Evolutionary conservation across 2,888 invertebrate species (phyloP).

Genomic region (Oxytorus armatus): DNA sequence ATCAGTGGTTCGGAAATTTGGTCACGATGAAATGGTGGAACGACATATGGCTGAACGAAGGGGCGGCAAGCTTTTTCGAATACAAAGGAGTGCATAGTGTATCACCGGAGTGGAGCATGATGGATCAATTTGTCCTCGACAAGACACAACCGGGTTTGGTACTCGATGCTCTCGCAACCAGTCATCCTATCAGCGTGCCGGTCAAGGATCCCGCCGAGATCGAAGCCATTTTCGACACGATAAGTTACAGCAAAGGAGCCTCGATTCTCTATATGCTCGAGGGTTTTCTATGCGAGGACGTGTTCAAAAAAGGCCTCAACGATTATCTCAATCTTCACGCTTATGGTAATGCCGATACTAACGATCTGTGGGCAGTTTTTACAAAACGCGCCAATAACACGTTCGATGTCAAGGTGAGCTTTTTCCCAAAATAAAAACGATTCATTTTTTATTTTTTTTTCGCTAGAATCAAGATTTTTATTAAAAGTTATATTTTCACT

Average conservation of each 20-base stretch:
- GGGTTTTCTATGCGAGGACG: slow-evolving; percentile 88
- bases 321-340: slow-evolving; percentile 89
- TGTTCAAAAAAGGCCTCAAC: slow-evolving; percentile 88
- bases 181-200: slow-evolving; percentile 89
- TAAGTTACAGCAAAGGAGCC: slow-evolving; percentile 91
- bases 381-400: slow-evolving; percentile 88
- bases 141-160: slow-evolving; percentile 89
- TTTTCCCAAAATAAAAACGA: background rate
- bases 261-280: slow-evolving; percentile 90
- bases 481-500: too few relatives aligned
- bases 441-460: background rate
- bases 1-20: slow-evolving; percentile 96
- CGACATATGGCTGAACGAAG: slow-evolving; percentile 96
- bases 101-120: slow-evolving; percentile 89
- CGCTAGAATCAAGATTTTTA: too few relatives aligned
- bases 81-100: slow-evolving; percentile 89
- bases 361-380: slow-evolving; percentile 93
- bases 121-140: slow-evolving; percentile 89
- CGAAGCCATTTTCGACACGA: slow-evolving; percentile 90
- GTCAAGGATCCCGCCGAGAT: slow-evolving; percentile 90
- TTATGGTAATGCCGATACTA: slow-evolving; percentile 90
- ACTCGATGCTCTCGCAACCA: slow-evolving; percentile 89
- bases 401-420: slow-evolving; percentile 87
- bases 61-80: slow-evolving; percentile 93
- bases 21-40: slow-evolving; percentile 98